These are phyloP conservation scores for Oreotrochilus melanogaster DNA, from an alignment of 2,113 vertebrate genomes.

Conservation along the genomic window DNA sequence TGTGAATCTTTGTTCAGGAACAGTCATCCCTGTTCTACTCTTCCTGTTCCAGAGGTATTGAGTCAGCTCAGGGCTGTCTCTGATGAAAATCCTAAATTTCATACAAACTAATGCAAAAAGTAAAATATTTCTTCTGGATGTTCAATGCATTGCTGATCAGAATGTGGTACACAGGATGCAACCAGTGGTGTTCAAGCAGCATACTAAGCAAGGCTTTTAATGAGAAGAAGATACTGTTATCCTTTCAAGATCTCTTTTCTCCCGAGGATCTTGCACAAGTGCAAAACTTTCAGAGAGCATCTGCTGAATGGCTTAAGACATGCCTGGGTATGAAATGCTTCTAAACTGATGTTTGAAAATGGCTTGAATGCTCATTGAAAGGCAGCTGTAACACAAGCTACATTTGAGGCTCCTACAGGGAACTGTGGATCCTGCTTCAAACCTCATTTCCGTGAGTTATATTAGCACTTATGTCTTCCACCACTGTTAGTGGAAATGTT, in stretches of 20 bases:
- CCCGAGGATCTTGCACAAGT: not conserved
- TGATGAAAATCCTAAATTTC: not conserved
- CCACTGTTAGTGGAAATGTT: not conserved
- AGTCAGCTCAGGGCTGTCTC: not conserved
- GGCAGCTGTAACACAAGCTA: not conserved
- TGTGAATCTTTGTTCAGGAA: not conserved
- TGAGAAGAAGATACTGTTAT: conserved; percentile 3
- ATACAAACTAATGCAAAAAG: not conserved
- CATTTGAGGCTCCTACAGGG: not conserved
- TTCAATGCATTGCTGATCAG: not conserved
- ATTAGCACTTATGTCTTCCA: not conserved
- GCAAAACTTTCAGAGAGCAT: not conserved
- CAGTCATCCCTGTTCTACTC: too few relatives aligned
- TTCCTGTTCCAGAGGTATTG: not conserved
- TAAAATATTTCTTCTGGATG: not conserved
- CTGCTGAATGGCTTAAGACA: not conserved
- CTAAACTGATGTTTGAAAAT: not conserved
- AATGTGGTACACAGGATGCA: not conserved
- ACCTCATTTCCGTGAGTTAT: conserved; percentile 1
- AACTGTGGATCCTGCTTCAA: not conserved
- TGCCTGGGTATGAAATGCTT: not conserved
- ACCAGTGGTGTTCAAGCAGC: not conserved
- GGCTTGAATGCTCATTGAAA: not conserved
- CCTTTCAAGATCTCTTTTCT: conserved; percentile 43
- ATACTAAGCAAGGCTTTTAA: conserved; percentile 22